Base-by-base conservation (phyloP, 2,797 vertebrate genomes). In the Tachyglossus aculeatus region DNA sequence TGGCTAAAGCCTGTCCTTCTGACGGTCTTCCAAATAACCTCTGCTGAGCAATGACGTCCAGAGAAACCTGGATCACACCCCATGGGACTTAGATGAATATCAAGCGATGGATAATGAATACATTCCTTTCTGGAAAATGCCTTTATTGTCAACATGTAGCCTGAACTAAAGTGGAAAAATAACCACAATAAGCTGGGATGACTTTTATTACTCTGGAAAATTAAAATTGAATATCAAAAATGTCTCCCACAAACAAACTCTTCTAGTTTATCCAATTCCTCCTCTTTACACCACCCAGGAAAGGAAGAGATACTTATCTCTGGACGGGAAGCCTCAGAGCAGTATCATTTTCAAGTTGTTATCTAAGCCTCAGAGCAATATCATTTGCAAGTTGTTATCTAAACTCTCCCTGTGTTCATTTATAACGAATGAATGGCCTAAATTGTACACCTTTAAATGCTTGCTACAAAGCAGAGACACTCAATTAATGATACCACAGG, bases 261-360 rank as follows among this genome's bases (percentile, higher is more conserved):
- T 47, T 27, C n/a, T n/a, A 33, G 78, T 76, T 74, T n/a, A 24
- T 41, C 52, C 45, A 41, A 47, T 27, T 9, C 27, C 22, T 52
- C 25, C 12, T 29, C 3, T 77, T 33, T 67, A 3, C 19, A n/a
- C 6, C n/a, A 64, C 4, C 6, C 64, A 71, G 58, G 62, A 80
- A 5, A 33, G 40, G 61, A 72, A 73, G 36, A 66, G 10, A 3
- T 0, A 1, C 37, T 34, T 59, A 34, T 61, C 14, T 53, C 37
- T 73, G 27, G 45, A 8, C 40, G 61, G 50, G 37, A 74, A 67
- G 27, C 38, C 48, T 1, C 40, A 68, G 47, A 58, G 15, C 25
- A 37, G 7, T 52, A 53, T 53, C 19, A n/a, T 37, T 48, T 70
- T 75, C 54, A 40, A 64, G 33, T 39, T 60, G 5, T 63, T 32